Percentiles rank a stretch among this genome's conserved stretches.
Conservation (phyloP, 2,888 invertebrate genomes). For the Brenthis daphne region DNA sequence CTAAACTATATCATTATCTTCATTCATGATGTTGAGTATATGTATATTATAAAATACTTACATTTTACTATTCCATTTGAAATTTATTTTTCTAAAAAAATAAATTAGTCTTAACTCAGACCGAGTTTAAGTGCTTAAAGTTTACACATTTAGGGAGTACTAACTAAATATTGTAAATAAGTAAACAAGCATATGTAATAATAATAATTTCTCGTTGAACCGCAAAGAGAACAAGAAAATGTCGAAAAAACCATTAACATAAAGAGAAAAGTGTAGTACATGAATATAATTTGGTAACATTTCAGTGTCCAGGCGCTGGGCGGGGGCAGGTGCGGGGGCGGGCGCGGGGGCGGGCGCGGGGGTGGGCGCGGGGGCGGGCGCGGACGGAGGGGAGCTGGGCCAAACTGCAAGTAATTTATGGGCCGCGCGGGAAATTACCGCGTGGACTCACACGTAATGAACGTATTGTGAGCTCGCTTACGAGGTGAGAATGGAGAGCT, state of each 20-base stretch:
- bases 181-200: neutral
- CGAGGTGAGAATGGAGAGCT: constrained; percentile 33
- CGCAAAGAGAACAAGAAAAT: neutral
- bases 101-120: too few relatives aligned
- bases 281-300: constrained; percentile 11
- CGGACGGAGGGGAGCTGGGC: constrained; percentile 8
- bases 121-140: too few relatives aligned
- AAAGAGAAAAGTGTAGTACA: constrained; percentile 3
- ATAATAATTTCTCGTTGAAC: neutral
- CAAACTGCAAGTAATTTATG: constrained; percentile 47
- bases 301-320: constrained; percentile 1
- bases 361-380: neutral
- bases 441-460: constrained; percentile 44
- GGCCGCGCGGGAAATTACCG: constrained; percentile 52
- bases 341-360: constrained; percentile 14
- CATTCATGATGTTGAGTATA: too few relatives aligned
- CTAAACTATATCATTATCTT: too few relatives aligned
- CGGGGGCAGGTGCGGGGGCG: constrained; percentile 3
- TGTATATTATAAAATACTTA: too few relatives aligned
- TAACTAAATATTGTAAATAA: too few relatives aligned
- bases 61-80: too few relatives aligned
- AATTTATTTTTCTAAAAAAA: too few relatives aligned
- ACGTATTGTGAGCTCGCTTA: constrained; percentile 41
- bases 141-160: too few relatives aligned
- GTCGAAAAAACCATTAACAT: neutral